Evolutionary conservation across 2,113 vertebrate species (phyloP), one percentile per base, ranked within the genome.

Genomic region (Triplophysa tibetana): DNA sequence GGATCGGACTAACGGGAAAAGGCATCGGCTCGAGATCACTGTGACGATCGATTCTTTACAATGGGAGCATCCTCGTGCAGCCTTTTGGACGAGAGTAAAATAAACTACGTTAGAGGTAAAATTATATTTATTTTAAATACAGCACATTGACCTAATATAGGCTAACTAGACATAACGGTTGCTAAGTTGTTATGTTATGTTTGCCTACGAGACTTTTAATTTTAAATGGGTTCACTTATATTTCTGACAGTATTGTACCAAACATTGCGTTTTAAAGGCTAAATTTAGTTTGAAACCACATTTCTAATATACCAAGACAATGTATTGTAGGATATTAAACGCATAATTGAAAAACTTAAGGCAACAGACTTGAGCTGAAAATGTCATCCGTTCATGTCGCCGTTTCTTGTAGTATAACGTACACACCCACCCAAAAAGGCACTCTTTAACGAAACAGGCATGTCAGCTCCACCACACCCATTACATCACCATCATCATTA

Each of bases 51-150:
- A 29, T 26, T 38, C 76, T 61, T 69, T 68, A 79, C 58, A 60
- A 86, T 86, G 83, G 85, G 85, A 81, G 80, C 26, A 65, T 86
- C 85, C 60, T 65, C 80, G 61, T 84, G 81, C 78, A 86, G 85
- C 41, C 82, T 82, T 38, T 84, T 86, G 67, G 85, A 86, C 70
- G 85, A 84, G 45, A 81, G 74, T 43, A 86, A 82, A 83, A 78
- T 81, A 50, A 84, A 33, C 81, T 82, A 86, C 85, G 81, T 86
- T 41, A 80, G 81, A 86, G 85, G 85, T 86, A 84, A 65, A 54
- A 26, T 2, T 13, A 11, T 64, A 48, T 77, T 19, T 62, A 8
- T 17, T 58, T 16, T 58, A 1, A 58, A 5, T 8, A 38, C 33
- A 7, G 33, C 33, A 7, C 33, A 38, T 38, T 0, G 26, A 2